Evolutionary conservation across 2,888 invertebrate species (phyloP), one percentile per base, ranked within the genome.

Genomic region (Tridacna gigas): DNA sequence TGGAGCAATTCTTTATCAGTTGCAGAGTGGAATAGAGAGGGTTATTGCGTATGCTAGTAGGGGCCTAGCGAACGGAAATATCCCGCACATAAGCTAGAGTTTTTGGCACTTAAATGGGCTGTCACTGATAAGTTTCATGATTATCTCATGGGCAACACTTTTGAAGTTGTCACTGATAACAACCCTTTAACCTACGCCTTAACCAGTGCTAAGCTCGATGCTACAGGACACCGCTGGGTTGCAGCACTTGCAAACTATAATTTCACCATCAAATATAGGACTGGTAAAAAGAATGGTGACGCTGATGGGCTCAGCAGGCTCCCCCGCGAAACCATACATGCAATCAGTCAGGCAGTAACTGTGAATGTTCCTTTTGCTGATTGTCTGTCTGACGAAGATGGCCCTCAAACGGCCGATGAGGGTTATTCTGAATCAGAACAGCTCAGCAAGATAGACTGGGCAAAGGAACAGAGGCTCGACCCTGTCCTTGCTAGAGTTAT

Each of bases 41-140:
- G 63, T n/a, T n/a, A 22, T 63, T 22, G 22, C 63, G 12, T 63
- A 3, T 63, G 63, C 63, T 63, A 63, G 63, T 63, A n/a, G 63
- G n/a, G 1, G 63, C 22, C 20, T 13, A n/a, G n/a, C n/a, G 63
- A 63, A 63, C 63, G 63, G n/a, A n/a, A n/a, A n/a, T 63, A 63
- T 22, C 63, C 63, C n/a, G 63, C 63, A 63, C 63, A 63, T 13
- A 63, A 63, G 63, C 12, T n/a, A 22, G 63, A 63, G 0, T 63
- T 63, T n/a, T 63, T 20, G 18, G 26, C 28, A 66, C 28, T 26
- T 7, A 66, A 66, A 12, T 66, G 66, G 66, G 66, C 66, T 25
- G 66, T 66, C 15, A 28, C 66, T 28, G 66, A 66, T 0, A 15
- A 66, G 66, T 66, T 66, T 26, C 37, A 26, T 13, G 66, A 66